A percentile compares a stretch with the other conserved stretches of the same genome.
Conservation (phyloP, 2,797 vertebrate genomes). For the Mionectes olivaceus region DNA sequence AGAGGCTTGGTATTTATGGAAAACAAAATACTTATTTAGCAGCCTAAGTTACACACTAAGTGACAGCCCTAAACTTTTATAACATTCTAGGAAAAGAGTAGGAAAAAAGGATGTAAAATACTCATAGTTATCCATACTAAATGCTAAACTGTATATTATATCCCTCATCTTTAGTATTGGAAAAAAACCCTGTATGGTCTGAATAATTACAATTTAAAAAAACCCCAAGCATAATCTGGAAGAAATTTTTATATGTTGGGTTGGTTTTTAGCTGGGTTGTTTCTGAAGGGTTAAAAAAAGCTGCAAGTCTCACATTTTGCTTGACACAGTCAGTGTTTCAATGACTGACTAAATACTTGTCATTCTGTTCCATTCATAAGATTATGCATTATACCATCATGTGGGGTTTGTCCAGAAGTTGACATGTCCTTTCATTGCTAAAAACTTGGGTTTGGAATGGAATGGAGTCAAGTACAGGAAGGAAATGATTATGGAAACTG, state of each 20-base stretch:
- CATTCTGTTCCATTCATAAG: neutral
- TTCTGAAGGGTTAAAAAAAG: neutral
- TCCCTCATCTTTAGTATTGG: neutral
- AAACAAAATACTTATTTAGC: neutral
- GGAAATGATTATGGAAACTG: neutral
- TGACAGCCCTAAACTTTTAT: neutral
- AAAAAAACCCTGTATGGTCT: rapidly evolving
- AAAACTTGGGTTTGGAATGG: neutral
- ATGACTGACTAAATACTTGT: neutral
- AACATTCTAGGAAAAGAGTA: neutral
- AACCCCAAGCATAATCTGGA: neutral
- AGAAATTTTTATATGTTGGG: neutral
- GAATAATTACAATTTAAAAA: neutral
- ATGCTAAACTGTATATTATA: neutral
- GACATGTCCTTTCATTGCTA: neutral
- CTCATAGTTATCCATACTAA: neutral
- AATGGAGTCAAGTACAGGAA: neutral
- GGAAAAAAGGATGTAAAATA: neutral
- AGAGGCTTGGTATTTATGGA: neutral
- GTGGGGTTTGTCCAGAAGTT: neutral
- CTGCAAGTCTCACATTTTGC: neutral
- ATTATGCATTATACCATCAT: neutral
- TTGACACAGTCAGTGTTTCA: neutral
- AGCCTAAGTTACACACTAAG: neutral
- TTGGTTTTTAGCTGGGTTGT: neutral